These are phyloP conservation scores for Agapornis canus DNA, from an alignment of 2,797 vertebrate genomes.

Conservation along the genomic window DNA sequence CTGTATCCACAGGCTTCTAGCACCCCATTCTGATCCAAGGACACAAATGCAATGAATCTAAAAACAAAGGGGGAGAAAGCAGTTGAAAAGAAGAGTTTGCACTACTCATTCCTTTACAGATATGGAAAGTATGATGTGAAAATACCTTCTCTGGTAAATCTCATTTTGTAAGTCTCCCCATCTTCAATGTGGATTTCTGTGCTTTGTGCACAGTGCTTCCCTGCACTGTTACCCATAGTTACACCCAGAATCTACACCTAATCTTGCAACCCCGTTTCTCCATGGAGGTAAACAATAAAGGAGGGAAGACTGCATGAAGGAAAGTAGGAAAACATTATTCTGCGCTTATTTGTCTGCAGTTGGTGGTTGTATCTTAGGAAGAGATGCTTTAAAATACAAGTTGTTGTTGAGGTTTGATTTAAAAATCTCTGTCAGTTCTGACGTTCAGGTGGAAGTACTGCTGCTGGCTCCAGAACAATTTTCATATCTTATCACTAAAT, in stretches of 20 bases:
- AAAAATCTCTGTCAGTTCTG: slow-evolving; percentile 72
- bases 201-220: neutral
- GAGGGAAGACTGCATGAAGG: neutral
- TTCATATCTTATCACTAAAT: slow-evolving; percentile 73
- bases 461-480: slow-evolving; percentile 69
- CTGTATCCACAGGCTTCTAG: slow-evolving; percentile 59
- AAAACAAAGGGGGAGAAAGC: slow-evolving; percentile 61
- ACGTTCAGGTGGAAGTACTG: slow-evolving; percentile 72
- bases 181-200: neutral
- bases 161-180: neutral
- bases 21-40: slow-evolving; percentile 63
- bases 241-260: neutral
- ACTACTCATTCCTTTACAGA: slow-evolving; percentile 34
- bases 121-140: neutral
- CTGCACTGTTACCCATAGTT: neutral
- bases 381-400: slow-evolving; percentile 26
- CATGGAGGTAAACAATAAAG: neutral
- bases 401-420: slow-evolving; percentile 64
- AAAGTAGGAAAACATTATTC: neutral
- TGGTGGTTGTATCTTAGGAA: slow-evolving; percentile 1
- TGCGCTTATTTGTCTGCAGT: slow-evolving; percentile 17
- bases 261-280: neutral
- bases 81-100: slow-evolving; percentile 52
- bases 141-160: neutral
- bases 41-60: slow-evolving; percentile 51